A percentile compares a stretch with the other conserved stretches of the same genome.
Evolutionary conservation across 2,797 vertebrate genomes (phyloP).

Genomic region (Pagetopsis macropterus): DNA sequence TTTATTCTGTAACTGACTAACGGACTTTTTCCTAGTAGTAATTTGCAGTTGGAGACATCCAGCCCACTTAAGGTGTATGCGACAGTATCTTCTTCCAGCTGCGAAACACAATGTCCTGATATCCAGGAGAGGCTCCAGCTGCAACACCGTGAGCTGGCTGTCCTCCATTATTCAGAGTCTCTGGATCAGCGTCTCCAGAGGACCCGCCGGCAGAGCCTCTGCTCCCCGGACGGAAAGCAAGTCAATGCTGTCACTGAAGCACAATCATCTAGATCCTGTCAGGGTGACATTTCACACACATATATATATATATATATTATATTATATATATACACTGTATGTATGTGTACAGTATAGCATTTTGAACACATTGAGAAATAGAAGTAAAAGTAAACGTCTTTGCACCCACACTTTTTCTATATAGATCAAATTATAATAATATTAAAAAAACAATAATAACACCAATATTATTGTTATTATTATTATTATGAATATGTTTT

Average conservation of each 20-base stretch:
- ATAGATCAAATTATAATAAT: no score
- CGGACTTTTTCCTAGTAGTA: slow-evolving; percentile 36
- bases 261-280: slow-evolving; percentile 5
- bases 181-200: slow-evolving; percentile 42
- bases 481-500: no score
- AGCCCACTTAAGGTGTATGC: slow-evolving; percentile 21
- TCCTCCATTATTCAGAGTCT: slow-evolving; percentile 61
- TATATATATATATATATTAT: no score
- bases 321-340: no score
- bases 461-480: no score
- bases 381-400: no score
- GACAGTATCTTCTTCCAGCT: slow-evolving; percentile 54
- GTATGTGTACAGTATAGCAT: no score
- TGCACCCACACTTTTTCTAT: no score
- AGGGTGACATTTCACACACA: background rate
- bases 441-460: no score
- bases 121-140: slow-evolving; percentile 44
- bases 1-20: slow-evolving; percentile 27
- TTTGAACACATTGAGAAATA: no score
- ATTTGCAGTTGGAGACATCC: slow-evolving; percentile 25
- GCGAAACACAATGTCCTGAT: slow-evolving; percentile 45
- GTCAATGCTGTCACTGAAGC: background rate
- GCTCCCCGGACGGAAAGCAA: slow-evolving; percentile 24
- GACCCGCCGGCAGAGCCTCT: slow-evolving; percentile 1
- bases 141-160: slow-evolving; percentile 32